Conservation (phyloP, 2,888 invertebrate species). For the Dione vanillae region DNA sequence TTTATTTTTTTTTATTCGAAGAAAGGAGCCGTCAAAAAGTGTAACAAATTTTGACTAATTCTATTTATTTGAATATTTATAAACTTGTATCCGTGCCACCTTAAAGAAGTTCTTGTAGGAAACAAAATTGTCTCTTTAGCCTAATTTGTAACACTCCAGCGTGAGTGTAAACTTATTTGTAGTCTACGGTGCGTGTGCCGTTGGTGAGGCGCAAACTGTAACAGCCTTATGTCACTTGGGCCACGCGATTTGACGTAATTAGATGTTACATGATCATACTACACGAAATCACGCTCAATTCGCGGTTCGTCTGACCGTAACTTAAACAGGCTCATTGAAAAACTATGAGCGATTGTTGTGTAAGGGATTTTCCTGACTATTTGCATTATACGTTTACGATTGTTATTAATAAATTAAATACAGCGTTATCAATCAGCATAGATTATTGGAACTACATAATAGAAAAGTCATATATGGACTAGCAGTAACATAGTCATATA, state of each 20-base stretch:
- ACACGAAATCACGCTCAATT: slow-evolving; percentile 56
- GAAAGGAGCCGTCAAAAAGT: too few relatives aligned
- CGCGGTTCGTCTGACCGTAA: slow-evolving; percentile 62
- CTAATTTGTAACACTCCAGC: slow-evolving; percentile 34
- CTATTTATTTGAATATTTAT: too few relatives aligned
- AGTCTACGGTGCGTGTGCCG: slow-evolving; percentile 50
- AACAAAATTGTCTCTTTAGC: not conserved
- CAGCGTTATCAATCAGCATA: not conserved
- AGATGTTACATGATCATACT: slow-evolving; percentile 69
- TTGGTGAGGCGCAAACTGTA: slow-evolving; percentile 66
- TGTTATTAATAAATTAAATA: slow-evolving; percentile 19
- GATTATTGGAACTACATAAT: not conserved
- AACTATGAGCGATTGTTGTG: slow-evolving; percentile 55
- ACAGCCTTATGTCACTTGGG: slow-evolving; percentile 76
- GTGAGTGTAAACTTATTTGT: slow-evolving; percentile 37
- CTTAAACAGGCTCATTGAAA: slow-evolving; percentile 60
- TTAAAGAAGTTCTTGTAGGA: not conserved
- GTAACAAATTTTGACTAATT: too few relatives aligned
- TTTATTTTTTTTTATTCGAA: too few relatives aligned
- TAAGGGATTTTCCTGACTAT: slow-evolving; percentile 38
- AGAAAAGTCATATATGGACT: not conserved
- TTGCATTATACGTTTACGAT: slow-evolving; percentile 24
- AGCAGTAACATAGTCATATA: too few relatives aligned
- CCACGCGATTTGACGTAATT: slow-evolving; percentile 81
- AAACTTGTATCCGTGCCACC: not conserved